phyloP scores from a whole-genome alignment of 1,140 invertebrate genomes.

The Zaprionus camerounensis region DNA sequence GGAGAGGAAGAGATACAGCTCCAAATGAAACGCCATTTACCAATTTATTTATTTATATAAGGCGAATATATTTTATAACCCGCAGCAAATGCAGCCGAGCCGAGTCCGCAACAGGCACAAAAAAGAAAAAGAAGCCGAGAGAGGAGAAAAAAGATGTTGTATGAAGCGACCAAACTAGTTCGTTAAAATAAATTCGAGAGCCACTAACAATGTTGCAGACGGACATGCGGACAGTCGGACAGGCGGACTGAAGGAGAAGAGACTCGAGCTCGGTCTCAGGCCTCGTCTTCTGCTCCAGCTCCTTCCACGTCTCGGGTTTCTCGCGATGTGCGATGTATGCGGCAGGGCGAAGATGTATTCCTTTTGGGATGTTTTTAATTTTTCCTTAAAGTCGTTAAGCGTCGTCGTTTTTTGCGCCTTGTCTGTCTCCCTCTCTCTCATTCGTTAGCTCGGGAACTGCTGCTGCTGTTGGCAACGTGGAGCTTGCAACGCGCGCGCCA shows the following conservation, averaged over 20 bases:
- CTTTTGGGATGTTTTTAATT: constrained; percentile 83
- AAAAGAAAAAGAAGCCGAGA: constrained; percentile 20
- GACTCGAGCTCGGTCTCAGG: constrained; percentile 19
- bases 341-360: constrained; percentile 81
- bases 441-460: background rate
- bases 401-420: constrained; percentile 67
- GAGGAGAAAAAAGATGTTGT: constrained; percentile 69
- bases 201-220: constrained; percentile 79
- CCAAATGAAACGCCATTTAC: constrained; percentile 80
- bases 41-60: constrained; percentile 83
- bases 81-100: constrained; percentile 61
- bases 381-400: constrained; percentile 83
- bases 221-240: constrained; percentile 24
- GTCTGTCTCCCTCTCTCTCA: constrained; percentile 17
- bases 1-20: constrained; percentile 26
- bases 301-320: background rate
- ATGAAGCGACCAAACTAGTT: constrained; percentile 83
- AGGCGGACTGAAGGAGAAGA: constrained; percentile 28
- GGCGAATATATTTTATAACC: constrained; percentile 83
- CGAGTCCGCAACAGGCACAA: background rate
- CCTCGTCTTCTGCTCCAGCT: background rate
- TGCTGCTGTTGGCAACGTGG: constrained; percentile 63
- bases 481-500: constrained; percentile 54
- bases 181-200: constrained; percentile 83
- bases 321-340: constrained; percentile 50